Evolutionary conservation across 1,140 invertebrate genomes (phyloP), one percentile per base, ranked within the genome.

Genomic region (Drosophila grimshawi): DNA sequence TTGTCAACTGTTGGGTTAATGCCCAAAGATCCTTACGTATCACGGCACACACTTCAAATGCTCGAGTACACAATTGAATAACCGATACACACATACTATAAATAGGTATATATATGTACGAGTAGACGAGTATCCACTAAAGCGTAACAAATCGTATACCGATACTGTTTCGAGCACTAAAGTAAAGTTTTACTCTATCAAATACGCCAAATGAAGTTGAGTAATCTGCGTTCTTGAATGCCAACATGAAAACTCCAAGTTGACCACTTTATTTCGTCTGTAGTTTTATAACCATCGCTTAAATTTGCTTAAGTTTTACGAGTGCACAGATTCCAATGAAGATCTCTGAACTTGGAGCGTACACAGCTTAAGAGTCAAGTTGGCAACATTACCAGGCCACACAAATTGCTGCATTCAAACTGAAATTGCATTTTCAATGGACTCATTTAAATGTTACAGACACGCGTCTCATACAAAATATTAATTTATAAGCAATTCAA

Each of bases 11-110:
- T 29, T 56, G 32, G 63, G 41, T 56, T 65, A 35, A 48, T 52
- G 61, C 48, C 49, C 61, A 52, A 48, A 52, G 37, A 51, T 43
- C 57, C 46, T 60, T 32, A 60, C 57, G 57, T 43, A 48, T 43
- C 57, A 48, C 4, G 7, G 43, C 57, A 48, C 57, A 35, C 57
- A 48, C 57, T 60, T 48, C 49, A 64, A 64, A 52, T 64, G 61
- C 61, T 64, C 10, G 49, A 52, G 35, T 51, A 11, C 35, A 41
- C 48, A 64, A 63, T 63, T 63, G 61, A 63, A 51, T 63, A 51
- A 64, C 49, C n/a, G 35, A 41, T n/a, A 52, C 33, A n/a, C 27
- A 45, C 41, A 46, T 35, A 5, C n/a, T n/a, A n/a, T n/a, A n/a
- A n/a, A n/a, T n/a, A n/a, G n/a, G n/a, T n/a, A n/a, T n/a, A 6